Evolutionary conservation across 2,888 invertebrate genomes (phyloP), one percentile per base, ranked within the genome.

Genomic region (Cylloceria caligata): DNA sequence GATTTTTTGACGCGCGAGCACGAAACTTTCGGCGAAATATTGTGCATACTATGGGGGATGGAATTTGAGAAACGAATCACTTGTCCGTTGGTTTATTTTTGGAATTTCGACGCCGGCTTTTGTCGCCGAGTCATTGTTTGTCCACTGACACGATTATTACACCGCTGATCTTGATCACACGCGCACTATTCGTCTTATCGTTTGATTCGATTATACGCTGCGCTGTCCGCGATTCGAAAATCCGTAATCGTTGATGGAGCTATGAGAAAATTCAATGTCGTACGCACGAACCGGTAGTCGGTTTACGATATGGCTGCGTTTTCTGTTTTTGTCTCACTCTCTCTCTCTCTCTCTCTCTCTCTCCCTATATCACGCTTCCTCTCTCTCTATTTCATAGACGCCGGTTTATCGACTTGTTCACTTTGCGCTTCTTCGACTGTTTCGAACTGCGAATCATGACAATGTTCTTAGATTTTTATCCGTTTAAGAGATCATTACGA

Each of bases 41-140:
- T 27, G 19, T 24, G 19, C 67, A 60, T 52, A 16, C 52, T 34
- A 34, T n/a, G 75, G 5, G 36, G n/a, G 16, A 2, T 4, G 16
- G 47, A 47, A 16, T 49, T 19, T 21, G 52, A 13, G 4, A 11
- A 24, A 2, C n/a, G 13, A 30, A 47, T 36, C 0, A 45, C 45
- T 6, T 52, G 11, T 27, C 9, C 11, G 24, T 36, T 16, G 9
- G 55, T 30, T 57, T 65, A 69, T 45, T 65, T 16, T 9, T 9
- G 4, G 36, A 57, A 65, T 55, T 78, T 82, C 49, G 24, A 30
- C 42, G 42, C 68, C 81, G 78, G 65, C 74, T 36, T 34, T 72
- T 3, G 49, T 34, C 45, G 68, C 39, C 21, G n/a, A 57, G 45
- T 67, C 30, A 57, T 67, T 67, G 42, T 76, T 47, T 27, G 39